Evolutionary conservation across 2,113 vertebrate species (phyloP), one percentile per base, ranked within the genome.

Genomic region (Hypanus sabinus): DNA sequence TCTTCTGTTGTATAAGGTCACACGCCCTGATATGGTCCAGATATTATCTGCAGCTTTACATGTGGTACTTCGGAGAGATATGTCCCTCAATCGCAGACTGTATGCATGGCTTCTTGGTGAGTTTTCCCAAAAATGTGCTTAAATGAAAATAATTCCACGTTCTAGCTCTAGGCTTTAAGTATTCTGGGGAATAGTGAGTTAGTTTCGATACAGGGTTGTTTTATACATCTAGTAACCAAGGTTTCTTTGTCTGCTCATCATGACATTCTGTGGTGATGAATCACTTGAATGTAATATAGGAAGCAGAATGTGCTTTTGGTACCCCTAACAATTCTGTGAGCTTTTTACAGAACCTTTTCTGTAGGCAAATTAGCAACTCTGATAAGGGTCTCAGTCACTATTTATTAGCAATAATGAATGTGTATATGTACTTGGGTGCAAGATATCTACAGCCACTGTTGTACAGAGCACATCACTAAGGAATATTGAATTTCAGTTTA

Each of bases 21-120:
- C 98, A 0, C 97, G 98, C 94, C 97, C 98, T 94, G 99, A 99
- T 94, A 99, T 99, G 99, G 98, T 99, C 95, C 97, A 97, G 94
- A 99, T 99, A 95, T 96, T 99, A 95, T 99, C 98, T 62, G 99
- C 99, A 95, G 98, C 98, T n/a, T 97, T 99, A 95, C 99, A 99
- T 18, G 99, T 99, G 36, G 99, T 99, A 38, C 96, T 99, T 94
- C 98, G 99, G 95, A 98, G 99, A 96, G 99, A 99, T 95, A 99
- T 99, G 99, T 99, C 99, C 4, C 97, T 99, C 94, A 99, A 99
- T 96, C 97, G 99, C 95, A 98, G 99, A 95, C 98, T 99, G 94
- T 99, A 99, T 95, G 99, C 99, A 0, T 99, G 99, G 99, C 97
- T 99, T 95, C 97, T 99, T 71, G 99, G 99, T 99, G 96, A 94